Percentiles rank a stretch among this genome's conserved stretches.
Conservation (phyloP, 1,140 invertebrate genomes). For the Euschistus heros region DNA sequence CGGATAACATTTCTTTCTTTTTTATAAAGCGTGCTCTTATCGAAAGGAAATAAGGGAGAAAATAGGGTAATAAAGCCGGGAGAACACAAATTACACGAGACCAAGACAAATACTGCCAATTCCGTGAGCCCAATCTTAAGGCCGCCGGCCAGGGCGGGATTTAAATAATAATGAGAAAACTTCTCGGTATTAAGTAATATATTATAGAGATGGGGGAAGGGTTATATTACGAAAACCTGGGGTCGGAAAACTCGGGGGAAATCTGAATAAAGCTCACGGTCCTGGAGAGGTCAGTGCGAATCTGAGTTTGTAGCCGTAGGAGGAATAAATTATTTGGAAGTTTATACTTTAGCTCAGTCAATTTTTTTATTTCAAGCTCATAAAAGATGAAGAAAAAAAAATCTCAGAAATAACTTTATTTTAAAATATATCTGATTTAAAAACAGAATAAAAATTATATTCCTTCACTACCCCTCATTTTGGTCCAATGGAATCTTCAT, state of each 20-base stretch:
- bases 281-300: too few species aligned
- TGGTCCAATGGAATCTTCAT: too few species aligned
- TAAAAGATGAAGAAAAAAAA: too few species aligned
- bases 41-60: not conserved
- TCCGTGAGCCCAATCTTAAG: not conserved
- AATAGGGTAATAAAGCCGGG: not conserved
- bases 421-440: too few species aligned
- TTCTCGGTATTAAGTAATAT: slow-evolving; percentile 4
- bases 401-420: too few species aligned
- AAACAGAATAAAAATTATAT: too few species aligned
- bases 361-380: too few species aligned
- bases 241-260: not conserved
- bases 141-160: not conserved
- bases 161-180: slow-evolving; percentile 7
- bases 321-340: too few species aligned
- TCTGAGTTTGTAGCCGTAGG: too few species aligned
- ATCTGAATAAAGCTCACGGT: not conserved
- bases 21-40: not conserved
- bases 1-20: not conserved
- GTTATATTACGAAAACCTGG: not conserved
- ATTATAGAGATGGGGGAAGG: not conserved
- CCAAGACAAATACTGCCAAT: slow-evolving; percentile 1
- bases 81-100: not conserved
- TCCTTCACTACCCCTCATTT: too few species aligned
- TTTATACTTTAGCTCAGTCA: too few species aligned